Evolutionary conservation across 2,113 vertebrate species (phyloP), one percentile per base, ranked within the genome.

Genomic region (Phycodurus eques): DNA sequence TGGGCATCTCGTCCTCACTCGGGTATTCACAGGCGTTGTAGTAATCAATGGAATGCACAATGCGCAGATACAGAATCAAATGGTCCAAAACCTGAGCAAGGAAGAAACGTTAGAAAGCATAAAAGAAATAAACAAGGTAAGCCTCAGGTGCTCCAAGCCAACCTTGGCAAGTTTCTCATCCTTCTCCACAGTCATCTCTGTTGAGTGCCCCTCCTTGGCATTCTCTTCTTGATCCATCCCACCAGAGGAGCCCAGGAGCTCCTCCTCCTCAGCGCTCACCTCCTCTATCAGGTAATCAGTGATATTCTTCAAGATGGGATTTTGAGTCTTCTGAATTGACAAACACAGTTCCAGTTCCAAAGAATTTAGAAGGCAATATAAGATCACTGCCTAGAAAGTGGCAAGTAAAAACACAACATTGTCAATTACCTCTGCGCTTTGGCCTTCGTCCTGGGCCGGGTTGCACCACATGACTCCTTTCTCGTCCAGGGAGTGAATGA

Each of bases 1-100:
- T 97, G 31, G 96, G 96, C 96, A 98, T 98, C 81, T 98, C 95
- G 4, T 98, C 96, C 87, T 98, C 96, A 2, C 94, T 96, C n/a
- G 94, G 92, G 79, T 98, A 98, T 84, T 98, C 96, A 3, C 95
- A 96, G 12, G 92, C 94, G 87, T 96, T 97, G 75, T 98, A 98
- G 75, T 96, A 98, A 76, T 98, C 96, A 2, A 98, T 91, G 0
- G 96, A 98, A 77, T 98, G 96, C 3, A 98, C 95, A 0, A 98
- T 88, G 19, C 96, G 95, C 71, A 98, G 89, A 73, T 98, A 98
- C 0, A 96, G 90, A 0, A 96, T 74, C 1, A 98, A 90, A 54
- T 94, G 94, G 84, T 98, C 96, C 85, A 98, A 87, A 57, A 97
- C 96, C 96, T 98, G 79, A 20, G 68, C 53, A n/a, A 68, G 1